Evolutionary conservation across 2,797 vertebrate genomes (phyloP), one percentile per base, ranked within the genome.

Genomic region (Phylloscopus collybita): DNA sequence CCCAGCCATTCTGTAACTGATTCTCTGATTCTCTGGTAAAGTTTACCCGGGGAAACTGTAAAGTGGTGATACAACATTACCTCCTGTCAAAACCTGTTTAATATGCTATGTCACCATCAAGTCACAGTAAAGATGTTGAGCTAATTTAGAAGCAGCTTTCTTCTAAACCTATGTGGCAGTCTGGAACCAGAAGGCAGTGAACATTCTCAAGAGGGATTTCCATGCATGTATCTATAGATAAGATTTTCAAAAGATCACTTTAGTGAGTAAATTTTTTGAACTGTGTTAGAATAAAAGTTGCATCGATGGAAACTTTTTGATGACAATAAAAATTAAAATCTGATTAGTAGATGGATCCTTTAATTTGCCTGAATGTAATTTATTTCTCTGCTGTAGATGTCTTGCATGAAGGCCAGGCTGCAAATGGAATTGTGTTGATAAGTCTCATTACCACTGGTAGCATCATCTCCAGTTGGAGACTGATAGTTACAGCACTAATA

Each of bases 351-450:
- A 76, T 65, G 67, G 72, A 62, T 93, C 92, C 90, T 78, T 88
- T 92, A 84, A 82, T 92, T 84, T 91, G 54, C 79, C 36, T 93
- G 83, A 81, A 86, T 86, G 80, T 92, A 72, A 80, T 86, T 94
- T 82, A 57, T 81, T 88, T 86, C 34, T 14, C 42, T 75, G 27
- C 51, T 81, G n/a, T 66, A 69, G 90, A 86, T 8, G 6, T 49
- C 60, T 93, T 16, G 29, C 88, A 78, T 94, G 93, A 95, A 93
- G 69, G 82, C 90, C 86, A 92, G 86, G 42, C 71, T 82, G 67
- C 81, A 92, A 94, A 90, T 93, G 95, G 80, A 90, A 78, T 79
- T 95, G 73, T 88, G 74, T 91, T 93, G 86, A 38, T 95, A 88
- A 93, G 84, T 93, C 79, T 88, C 59, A 32, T 87, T 91, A 59